phyloP scores from a whole-genome alignment of 1,140 invertebrate species.

The Lamellibrachia luymesi region DNA sequence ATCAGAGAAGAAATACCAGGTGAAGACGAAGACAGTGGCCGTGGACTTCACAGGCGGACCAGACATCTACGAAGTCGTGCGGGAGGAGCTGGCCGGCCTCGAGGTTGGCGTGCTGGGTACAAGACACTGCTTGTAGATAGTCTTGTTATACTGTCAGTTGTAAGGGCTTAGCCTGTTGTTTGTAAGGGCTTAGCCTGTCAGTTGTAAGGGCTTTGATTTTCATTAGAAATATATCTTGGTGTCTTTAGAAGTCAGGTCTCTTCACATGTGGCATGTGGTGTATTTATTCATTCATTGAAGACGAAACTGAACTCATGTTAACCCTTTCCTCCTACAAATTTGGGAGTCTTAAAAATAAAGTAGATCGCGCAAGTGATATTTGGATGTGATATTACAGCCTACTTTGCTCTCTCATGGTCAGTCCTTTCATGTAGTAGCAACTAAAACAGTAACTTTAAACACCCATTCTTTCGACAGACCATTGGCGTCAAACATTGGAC shows the following conservation, averaged over 20 bases:
- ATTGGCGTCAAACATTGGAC: too few species aligned
- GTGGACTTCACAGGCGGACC: conserved; percentile 77
- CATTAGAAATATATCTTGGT: too few species aligned
- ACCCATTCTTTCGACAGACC: too few species aligned
- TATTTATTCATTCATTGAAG: too few species aligned
- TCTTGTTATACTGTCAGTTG: neutral
- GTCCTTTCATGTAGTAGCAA: neutral
- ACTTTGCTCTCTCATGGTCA: neutral
- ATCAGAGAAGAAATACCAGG: conserved; percentile 66
- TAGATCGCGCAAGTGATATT: neutral
- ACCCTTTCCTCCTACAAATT: too few species aligned
- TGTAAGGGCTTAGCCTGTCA: too few species aligned
- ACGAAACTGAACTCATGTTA: too few species aligned
- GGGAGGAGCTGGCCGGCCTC: conserved; percentile 70
- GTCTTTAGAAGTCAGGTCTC: too few species aligned
- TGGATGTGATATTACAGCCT: neutral
- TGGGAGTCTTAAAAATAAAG: neutral
- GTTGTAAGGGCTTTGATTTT: too few species aligned
- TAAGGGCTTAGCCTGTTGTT: too few species aligned
- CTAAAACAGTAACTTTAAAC: neutral
- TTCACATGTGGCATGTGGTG: too few species aligned
- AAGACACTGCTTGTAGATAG: neutral
- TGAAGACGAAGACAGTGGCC: conserved; percentile 78
- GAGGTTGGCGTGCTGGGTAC: conserved; percentile 81
- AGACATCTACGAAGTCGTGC: conserved; percentile 75